These are phyloP conservation scores for Agonopterix subpropinquella DNA, from an alignment of 2,888 invertebrate species.

Conservation along the genomic window DNA sequence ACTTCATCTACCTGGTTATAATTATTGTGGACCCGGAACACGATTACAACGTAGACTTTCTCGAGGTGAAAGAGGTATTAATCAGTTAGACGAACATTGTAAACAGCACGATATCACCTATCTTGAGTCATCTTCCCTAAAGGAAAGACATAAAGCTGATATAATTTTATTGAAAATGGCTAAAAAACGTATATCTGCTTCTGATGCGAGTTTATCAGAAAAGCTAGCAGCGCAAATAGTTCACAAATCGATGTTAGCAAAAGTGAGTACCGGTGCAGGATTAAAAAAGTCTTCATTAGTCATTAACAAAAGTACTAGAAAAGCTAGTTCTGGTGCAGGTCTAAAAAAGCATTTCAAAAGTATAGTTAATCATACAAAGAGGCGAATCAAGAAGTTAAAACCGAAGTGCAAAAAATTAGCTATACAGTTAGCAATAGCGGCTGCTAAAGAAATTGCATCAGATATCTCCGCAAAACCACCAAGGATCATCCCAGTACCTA, in stretches of 20 bases:
- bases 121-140: slow-evolving; percentile 7
- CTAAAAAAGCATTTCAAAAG: too few species aligned
- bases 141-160: slow-evolving; percentile 33
- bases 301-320: not conserved
- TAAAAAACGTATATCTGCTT: not conserved
- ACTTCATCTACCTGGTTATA: slow-evolving; percentile 19
- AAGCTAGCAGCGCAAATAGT: slow-evolving; percentile 25
- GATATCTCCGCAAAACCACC: not conserved
- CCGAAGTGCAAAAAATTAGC: slow-evolving; percentile 2
- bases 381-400: not conserved
- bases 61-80: slow-evolving; percentile 33
- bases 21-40: slow-evolving; percentile 22
- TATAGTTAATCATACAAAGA: too few species aligned
- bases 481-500: slow-evolving; percentile 24
- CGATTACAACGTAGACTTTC: slow-evolving; percentile 22
- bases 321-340: too few species aligned
- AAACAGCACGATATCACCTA: slow-evolving; percentile 19
- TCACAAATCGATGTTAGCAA: slow-evolving; percentile 28
- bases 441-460: slow-evolving; percentile 1
- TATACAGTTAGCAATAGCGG: slow-evolving; percentile 6
- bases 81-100: slow-evolving; percentile 16
- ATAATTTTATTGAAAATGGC: slow-evolving; percentile 17
- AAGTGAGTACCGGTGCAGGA: slow-evolving; percentile 16
- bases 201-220: slow-evolving; percentile 19
- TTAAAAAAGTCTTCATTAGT: not conserved